A percentile compares a stretch with the other conserved stretches of the same genome.
Evolutionary conservation across 2,888 invertebrate species (phyloP).

Genomic region (Ichneumoninae sp.): DNA sequence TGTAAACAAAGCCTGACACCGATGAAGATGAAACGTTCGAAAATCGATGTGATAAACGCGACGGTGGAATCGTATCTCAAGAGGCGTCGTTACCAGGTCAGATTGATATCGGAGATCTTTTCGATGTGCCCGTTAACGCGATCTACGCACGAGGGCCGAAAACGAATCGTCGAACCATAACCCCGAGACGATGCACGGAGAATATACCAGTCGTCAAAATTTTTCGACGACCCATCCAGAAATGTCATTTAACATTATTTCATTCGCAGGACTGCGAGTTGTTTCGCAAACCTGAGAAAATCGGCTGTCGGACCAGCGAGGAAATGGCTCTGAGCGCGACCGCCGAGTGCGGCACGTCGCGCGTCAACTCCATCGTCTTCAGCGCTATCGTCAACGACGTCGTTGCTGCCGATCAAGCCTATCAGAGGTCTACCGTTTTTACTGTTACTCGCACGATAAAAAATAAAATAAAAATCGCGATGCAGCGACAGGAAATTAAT

Average conservation of each 20-base stretch:
- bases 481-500: too few relatives aligned
- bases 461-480: neutral
- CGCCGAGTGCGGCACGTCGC: slow-evolving; percentile 90
- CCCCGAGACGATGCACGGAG: neutral
- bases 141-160: neutral
- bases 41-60: slow-evolving; percentile 88
- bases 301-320: slow-evolving; percentile 87
- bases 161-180: neutral
- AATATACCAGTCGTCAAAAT: neutral
- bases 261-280: slow-evolving; percentile 87
- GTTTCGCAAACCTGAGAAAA: slow-evolving; percentile 86
- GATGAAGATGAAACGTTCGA: slow-evolving; percentile 87
- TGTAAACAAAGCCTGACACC: slow-evolving; percentile 69
- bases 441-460: neutral
- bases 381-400: slow-evolving; percentile 92
- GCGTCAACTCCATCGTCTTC: slow-evolving; percentile 91
- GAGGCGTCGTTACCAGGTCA: slow-evolving; percentile 89
- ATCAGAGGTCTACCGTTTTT: slow-evolving; percentile 86
- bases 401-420: slow-evolving; percentile 90
- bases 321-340: slow-evolving; percentile 89
- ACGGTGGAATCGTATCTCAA: slow-evolving; percentile 89
- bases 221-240: neutral
- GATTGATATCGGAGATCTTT: slow-evolving; percentile 49
- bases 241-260: slow-evolving; percentile 42
- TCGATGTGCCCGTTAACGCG: neutral